phyloP scores from a whole-genome alignment of 2,113 vertebrate genomes.

The Phalacrocorax brasilianus region DNA sequence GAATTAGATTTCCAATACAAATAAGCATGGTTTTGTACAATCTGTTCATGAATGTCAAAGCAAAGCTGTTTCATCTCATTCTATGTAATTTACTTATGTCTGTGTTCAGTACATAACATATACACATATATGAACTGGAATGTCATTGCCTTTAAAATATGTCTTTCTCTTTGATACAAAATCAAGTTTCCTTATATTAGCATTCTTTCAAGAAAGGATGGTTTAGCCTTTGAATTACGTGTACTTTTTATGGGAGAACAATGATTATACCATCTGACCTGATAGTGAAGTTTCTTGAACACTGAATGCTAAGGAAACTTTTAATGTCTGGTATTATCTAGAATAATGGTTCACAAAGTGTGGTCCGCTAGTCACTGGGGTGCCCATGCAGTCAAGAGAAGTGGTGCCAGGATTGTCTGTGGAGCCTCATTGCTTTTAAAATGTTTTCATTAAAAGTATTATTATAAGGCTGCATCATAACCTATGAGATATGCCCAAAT shows the following conservation, averaged over 20 bases:
- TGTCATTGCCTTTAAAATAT: neutral
- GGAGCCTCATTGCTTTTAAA: neutral
- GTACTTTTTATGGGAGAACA: neutral
- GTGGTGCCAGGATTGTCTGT: neutral
- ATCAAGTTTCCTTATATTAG: neutral
- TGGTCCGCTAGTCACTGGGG: neutral
- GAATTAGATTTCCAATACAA: neutral
- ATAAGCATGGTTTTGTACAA: neutral
- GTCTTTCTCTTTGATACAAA: neutral
- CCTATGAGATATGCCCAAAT: neutral
- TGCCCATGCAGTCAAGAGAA: neutral
- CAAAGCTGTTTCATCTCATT: slow-evolving; percentile 48
- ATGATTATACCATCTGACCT: neutral
- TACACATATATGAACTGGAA: slow-evolving; percentile 29
- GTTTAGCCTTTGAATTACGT: neutral
- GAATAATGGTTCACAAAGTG: neutral
- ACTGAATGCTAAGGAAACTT: neutral
- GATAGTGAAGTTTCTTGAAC: neutral
- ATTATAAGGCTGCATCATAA: fast-evolving
- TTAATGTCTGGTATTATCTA: neutral
- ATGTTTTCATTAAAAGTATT: neutral
- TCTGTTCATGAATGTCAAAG: neutral
- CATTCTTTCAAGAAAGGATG: neutral
- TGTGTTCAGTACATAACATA: neutral
- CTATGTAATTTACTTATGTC: neutral